Percentiles rank a stretch among this genome's conserved stretches.
These are phyloP conservation scores for Leptodactylus fuscus DNA, from an alignment of 2,113 vertebrate genomes.

Conservation along the genomic window DNA sequence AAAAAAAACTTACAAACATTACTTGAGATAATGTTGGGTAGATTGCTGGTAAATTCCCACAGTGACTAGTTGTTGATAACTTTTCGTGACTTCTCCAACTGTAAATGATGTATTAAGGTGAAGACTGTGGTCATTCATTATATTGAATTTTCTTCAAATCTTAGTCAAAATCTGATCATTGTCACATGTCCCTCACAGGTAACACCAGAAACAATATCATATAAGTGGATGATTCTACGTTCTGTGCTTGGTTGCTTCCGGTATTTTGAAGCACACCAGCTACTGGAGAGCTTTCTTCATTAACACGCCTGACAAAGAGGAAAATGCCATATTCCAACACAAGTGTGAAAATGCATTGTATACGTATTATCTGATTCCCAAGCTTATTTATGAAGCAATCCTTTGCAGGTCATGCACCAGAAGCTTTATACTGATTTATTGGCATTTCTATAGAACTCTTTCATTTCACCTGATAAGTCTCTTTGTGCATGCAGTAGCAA, in stretches of 20 bases:
- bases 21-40: too few relatives aligned
- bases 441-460: conserved; percentile 30
- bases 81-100: too few relatives aligned
- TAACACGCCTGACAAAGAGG: background rate
- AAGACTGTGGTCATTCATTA: too few relatives aligned
- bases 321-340: background rate
- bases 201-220: background rate
- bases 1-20: too few relatives aligned
- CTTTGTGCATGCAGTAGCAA: conserved; percentile 21
- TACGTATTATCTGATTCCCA: background rate
- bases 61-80: too few relatives aligned
- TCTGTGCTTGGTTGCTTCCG: background rate
- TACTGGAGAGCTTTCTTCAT: background rate
- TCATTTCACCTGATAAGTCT: conserved; percentile 41
- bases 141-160: too few relatives aligned
- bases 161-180: too few relatives aligned
- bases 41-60: too few relatives aligned
- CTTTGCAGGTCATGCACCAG: conserved; percentile 12
- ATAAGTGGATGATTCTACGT: background rate
- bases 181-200: background rate
- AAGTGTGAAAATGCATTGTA: background rate
- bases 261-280: too few relatives aligned
- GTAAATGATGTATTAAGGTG: too few relatives aligned
- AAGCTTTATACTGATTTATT: background rate
- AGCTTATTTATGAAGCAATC: conserved; percentile 22